These are phyloP conservation scores for Fragum sueziense DNA, from an alignment of 2,888 invertebrate genomes.

Conservation along the genomic window DNA sequence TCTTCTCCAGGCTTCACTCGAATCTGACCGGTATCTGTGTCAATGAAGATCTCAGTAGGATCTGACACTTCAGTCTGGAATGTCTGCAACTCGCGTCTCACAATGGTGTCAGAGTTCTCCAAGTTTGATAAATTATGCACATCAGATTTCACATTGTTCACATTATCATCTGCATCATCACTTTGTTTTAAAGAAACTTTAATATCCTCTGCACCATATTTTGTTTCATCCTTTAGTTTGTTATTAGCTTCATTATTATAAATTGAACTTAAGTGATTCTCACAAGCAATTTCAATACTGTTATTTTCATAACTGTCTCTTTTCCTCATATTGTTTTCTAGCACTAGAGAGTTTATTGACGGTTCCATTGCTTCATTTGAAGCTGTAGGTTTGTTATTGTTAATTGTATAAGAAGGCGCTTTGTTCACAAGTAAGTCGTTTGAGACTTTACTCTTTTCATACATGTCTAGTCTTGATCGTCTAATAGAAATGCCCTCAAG, in stretches of 20 bases:
- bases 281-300: not conserved
- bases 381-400: too few species aligned
- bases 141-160: not conserved
- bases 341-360: not conserved
- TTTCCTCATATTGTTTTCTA: conserved; percentile 3
- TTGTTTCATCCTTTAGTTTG: not conserved
- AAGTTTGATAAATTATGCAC: too few species aligned
- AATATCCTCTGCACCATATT: not conserved
- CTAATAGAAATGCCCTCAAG: not conserved
- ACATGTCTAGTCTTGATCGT: conserved; percentile 5
- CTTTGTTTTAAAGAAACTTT: not conserved
- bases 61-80: conserved; percentile 40
- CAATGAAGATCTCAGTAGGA: conserved; percentile 48
- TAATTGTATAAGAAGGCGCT: too few species aligned
- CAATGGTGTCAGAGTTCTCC: not conserved
- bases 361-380: not conserved
- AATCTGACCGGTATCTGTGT: conserved; percentile 47
- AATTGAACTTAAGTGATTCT: not conserved
- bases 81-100: not conserved
- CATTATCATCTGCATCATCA: not conserved
- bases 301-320: not conserved
- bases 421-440: too few species aligned
- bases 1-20: conserved; percentile 33
- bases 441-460: not conserved
- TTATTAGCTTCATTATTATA: not conserved